Evolutionary conservation across 2,113 vertebrate species (phyloP).

Genomic region (Psittacara wagleri): DNA sequence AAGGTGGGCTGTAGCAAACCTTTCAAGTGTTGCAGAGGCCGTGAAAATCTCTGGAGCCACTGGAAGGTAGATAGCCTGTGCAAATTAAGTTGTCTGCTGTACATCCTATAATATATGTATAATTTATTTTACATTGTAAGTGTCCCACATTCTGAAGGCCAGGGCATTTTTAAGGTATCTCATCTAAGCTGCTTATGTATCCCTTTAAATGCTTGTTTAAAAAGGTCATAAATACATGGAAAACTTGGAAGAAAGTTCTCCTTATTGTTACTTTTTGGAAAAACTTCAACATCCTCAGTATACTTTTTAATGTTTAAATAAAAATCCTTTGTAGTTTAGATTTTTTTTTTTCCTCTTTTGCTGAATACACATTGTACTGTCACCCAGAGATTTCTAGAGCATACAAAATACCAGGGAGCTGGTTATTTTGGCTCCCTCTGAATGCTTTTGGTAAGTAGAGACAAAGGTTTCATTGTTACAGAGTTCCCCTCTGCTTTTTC

Average conservation of each 20-base stretch:
- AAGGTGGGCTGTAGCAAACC: not conserved
- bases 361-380: not conserved
- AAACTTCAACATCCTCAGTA: not conserved
- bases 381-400: not conserved
- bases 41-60: constrained; percentile 3
- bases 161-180: not conserved
- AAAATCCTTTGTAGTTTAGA: not conserved
- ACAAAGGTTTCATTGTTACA: not conserved
- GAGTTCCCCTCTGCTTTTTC: not conserved
- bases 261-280: not conserved
- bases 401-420: not conserved
- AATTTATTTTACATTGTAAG: not conserved
- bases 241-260: not conserved
- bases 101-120: not conserved
- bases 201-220: not conserved
- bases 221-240: not conserved
- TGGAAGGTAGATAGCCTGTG: constrained; percentile 17
- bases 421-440: not conserved
- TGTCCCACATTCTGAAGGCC: not conserved
- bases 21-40: constrained; percentile 10
- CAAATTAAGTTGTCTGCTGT: constrained; percentile 17
- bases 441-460: not conserved
- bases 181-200: not conserved
- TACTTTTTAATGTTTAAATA: not conserved
- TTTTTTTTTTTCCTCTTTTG: not conserved